phyloP scores from a whole-genome alignment of 2,797 vertebrate genomes.

The Loriculus beryllinus region DNA sequence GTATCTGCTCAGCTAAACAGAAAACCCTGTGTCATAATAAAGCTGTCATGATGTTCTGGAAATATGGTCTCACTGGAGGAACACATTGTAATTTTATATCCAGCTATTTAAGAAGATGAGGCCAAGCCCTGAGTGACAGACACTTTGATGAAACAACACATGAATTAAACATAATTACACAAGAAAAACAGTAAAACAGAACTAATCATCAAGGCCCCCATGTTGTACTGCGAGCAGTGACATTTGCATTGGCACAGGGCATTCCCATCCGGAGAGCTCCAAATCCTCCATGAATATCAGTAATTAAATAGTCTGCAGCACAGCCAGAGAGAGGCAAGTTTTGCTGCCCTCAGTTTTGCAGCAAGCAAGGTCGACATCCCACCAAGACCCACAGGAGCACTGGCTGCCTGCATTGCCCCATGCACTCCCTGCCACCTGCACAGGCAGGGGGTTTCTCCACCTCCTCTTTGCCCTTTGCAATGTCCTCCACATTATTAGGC shows the following conservation, averaged over 20 bases:
- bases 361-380: neutral
- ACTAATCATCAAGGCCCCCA: neutral
- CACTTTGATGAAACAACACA: slow-evolving; percentile 54
- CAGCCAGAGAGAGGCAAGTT: neutral
- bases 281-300: neutral
- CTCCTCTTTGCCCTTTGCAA: neutral
- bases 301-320: neutral
- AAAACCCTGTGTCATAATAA: slow-evolving; percentile 49
- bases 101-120: slow-evolving; percentile 57
- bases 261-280: neutral
- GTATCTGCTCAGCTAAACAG: slow-evolving; percentile 12
- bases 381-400: accelerated
- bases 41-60: slow-evolving; percentile 42
- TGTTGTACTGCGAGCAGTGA: neutral
- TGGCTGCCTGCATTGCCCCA: accelerated
- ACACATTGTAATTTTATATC: slow-evolving; percentile 58
- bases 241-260: slow-evolving; percentile 43
- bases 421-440: accelerated
- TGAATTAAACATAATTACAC: slow-evolving; percentile 56
- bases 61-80: slow-evolving; percentile 47
- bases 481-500: neutral
- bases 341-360: neutral
- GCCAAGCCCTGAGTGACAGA: slow-evolving; percentile 45
- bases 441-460: neutral
- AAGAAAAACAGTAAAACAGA: slow-evolving; percentile 52